phyloP scores from a whole-genome alignment of 1,140 invertebrate species.

The Penaeus vannamei region DNA sequence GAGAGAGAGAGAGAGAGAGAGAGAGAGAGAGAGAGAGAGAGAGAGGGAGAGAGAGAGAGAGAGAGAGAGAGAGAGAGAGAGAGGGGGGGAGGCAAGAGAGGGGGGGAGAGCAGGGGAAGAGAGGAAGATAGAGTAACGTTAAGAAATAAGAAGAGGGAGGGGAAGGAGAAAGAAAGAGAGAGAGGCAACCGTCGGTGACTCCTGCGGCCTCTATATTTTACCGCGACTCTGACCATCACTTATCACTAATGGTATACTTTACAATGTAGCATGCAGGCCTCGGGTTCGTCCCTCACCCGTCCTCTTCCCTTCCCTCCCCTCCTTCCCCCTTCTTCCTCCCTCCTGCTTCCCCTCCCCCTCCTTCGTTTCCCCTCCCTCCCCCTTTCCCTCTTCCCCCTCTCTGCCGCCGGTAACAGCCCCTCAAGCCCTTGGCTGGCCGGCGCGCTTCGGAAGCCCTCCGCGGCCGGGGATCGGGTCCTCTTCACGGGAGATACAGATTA shows the following conservation, averaged over 20 bases:
- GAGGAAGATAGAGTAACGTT: too few relatives aligned
- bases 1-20: too few relatives aligned
- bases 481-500: too few relatives aligned
- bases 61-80: too few relatives aligned
- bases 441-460: background rate
- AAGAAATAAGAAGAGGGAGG: too few relatives aligned
- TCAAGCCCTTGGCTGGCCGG: background rate
- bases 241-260: conserved; percentile 63
- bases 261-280: conserved; percentile 57
- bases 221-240: conserved; percentile 56
- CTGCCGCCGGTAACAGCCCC: background rate
- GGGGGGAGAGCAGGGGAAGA: too few relatives aligned
- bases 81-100: too few relatives aligned
- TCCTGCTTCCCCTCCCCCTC: background rate
- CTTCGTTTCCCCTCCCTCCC: background rate
- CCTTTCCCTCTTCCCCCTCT: background rate
- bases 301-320: background rate
- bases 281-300: background rate
- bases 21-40: too few relatives aligned
- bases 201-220: conserved; percentile 61
- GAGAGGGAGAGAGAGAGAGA: too few relatives aligned
- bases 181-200: background rate
- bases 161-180: too few relatives aligned
- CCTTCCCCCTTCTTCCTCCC: background rate
- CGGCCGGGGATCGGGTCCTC: background rate